Percentiles rank a stretch among this genome's conserved stretches.
Conservation (phyloP, 2,113 vertebrate species). For the Calyptommatus sinebrachiatus region DNA sequence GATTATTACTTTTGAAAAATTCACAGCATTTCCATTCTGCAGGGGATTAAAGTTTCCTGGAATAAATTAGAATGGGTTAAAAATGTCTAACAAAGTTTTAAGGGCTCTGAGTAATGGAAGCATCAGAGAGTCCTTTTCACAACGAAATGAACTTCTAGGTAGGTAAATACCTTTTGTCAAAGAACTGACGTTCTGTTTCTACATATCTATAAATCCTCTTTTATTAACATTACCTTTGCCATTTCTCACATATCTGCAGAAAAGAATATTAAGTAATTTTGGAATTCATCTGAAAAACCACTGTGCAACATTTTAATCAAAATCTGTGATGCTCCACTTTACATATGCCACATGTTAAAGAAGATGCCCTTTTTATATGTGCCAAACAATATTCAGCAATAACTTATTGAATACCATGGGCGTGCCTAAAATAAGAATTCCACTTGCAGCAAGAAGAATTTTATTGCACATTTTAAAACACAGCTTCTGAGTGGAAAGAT, state of each 20-base stretch:
- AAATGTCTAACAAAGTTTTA: slow-evolving; percentile 72
- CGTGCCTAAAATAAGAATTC: neutral
- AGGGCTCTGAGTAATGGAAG: slow-evolving; percentile 64
- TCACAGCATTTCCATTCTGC: slow-evolving; percentile 60
- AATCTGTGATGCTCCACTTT: slow-evolving; percentile 56
- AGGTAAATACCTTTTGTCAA: slow-evolving; percentile 74
- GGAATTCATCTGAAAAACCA: slow-evolving; percentile 68
- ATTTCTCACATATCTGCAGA: slow-evolving; percentile 66
- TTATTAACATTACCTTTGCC: slow-evolving; percentile 74
- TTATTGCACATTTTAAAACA: neutral
- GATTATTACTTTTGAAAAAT: slow-evolving; percentile 70
- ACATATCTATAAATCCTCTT: slow-evolving; percentile 66
- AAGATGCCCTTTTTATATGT: slow-evolving; percentile 23
- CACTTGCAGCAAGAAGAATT: neutral
- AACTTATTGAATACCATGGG: neutral
- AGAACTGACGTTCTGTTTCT: slow-evolving; percentile 59
- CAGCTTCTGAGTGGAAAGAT: neutral
- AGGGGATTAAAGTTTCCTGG: slow-evolving; percentile 69
- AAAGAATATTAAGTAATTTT: slow-evolving; percentile 74
- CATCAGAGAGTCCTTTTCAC: slow-evolving; percentile 60
- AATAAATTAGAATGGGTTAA: slow-evolving; percentile 77
- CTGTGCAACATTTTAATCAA: slow-evolving; percentile 72
- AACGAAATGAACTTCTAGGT: slow-evolving; percentile 74
- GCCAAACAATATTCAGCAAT: neutral
- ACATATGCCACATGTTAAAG: slow-evolving; percentile 39